Evolutionary conservation across 2,113 vertebrate species (phyloP), one percentile per base, ranked within the genome.

Genomic region (Poicephalus gulielmi): DNA sequence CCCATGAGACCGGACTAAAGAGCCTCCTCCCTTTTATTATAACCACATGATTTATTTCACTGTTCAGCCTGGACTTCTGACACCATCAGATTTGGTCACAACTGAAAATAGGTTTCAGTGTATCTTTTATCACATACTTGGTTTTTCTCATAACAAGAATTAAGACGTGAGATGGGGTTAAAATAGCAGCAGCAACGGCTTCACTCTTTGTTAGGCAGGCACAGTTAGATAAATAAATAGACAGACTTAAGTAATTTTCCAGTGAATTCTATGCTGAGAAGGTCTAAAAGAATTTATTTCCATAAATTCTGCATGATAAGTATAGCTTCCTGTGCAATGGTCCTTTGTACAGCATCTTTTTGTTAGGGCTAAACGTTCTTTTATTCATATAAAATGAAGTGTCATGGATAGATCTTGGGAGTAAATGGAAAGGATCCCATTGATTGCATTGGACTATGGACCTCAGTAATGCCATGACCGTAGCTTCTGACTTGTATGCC

Each of bases 351-450:
- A 62, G 19, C 4, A 30, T 83, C 78, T 30, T 78, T 55, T 73
- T 74, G 24, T 57, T 37, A 55, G 23, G 11, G 30, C 39, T 28
- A 17, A 74, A 6, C 0, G 0, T 55, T 83, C 5, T 47, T 79
- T 24, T 50, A 47, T 44, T 43, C 76, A 35, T 73, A 33, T 79
- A 69, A 79, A 81, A 47, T 22, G 31, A 77, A 95, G 35, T 78
- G 39, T 77, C 18, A 7, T 18, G 17, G 57, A 52, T 57, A 85
- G 35, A 31, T 80, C 75, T 64, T 1, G 3, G 2, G 39, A 52
- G 35, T n/a, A 83, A 90, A 73, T 52, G 39, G 35, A 52, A 76
- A 76, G 25, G 30, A 75, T 46, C 10, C 7, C 66, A 52, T 18
- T 37, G 49, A 30, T 8, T 78, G 14, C 23, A 52, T 4, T 43